A percentile compares a stretch with the other conserved stretches of the same genome.
phyloP scores from a whole-genome alignment of 2,113 vertebrate genomes.

The Cricetomys ansorgei region DNA sequence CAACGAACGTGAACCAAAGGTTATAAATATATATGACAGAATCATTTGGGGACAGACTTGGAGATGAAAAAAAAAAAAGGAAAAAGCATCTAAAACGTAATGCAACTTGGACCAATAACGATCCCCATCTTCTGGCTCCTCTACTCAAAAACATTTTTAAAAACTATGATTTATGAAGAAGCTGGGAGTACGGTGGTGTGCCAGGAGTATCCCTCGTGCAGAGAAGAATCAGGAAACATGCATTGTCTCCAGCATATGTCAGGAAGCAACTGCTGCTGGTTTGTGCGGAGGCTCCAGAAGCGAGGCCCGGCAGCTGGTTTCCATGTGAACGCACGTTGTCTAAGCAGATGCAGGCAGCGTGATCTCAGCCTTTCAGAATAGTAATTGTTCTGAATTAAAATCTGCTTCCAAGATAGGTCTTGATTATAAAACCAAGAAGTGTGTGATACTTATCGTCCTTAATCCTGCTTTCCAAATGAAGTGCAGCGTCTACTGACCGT shows the following conservation, averaged over 20 bases:
- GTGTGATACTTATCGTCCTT: background rate
- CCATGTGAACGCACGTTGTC: background rate
- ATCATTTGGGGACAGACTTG: background rate
- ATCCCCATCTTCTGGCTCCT: background rate
- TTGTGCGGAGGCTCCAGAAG: background rate
- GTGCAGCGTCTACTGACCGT: background rate
- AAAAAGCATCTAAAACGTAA: background rate
- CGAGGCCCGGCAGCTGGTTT: background rate
- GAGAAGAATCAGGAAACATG: background rate
- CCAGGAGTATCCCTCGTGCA: background rate
- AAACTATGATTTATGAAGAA: background rate
- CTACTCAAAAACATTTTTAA: background rate
- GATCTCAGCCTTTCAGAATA: background rate
- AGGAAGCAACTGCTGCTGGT: background rate
- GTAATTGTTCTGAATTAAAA: background rate
- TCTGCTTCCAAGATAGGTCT: background rate
- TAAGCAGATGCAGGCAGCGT: background rate
- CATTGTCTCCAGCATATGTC: background rate
- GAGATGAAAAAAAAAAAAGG: background rate
- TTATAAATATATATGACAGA: slow-evolving; percentile 21
- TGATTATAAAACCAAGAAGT: slow-evolving; percentile 9
- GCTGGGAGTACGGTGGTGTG: background rate
- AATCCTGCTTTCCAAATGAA: background rate
- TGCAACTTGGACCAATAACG: background rate
- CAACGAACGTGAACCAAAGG: background rate